phyloP scores from a whole-genome alignment of 2,113 vertebrate genomes.

The Sprattus sprattus region DNA sequence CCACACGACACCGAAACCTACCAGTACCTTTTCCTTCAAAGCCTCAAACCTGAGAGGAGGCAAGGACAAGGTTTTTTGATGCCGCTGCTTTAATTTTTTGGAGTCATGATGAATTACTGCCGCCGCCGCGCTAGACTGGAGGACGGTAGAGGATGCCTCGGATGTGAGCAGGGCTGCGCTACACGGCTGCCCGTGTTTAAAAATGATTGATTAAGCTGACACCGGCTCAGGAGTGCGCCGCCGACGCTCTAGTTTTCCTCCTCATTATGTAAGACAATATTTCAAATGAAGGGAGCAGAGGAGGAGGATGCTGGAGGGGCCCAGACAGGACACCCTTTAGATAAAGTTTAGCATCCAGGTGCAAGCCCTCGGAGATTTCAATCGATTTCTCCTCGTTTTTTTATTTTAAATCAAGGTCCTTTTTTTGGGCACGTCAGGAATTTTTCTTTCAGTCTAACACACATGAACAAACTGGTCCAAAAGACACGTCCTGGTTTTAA shows the following conservation, averaged over 20 bases:
- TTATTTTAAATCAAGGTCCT: background rate
- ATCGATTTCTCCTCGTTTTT: background rate
- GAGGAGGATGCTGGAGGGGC: conserved; percentile 72
- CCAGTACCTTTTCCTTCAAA: conserved; percentile 4
- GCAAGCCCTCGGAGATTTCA: background rate
- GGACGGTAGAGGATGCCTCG: conserved; percentile 66
- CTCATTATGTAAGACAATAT: conserved; percentile 76
- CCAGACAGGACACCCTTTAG: conserved; percentile 70
- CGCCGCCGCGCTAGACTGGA: conserved; percentile 69
- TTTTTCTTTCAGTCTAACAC: background rate
- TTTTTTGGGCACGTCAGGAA: background rate
- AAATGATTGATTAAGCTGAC: conserved; percentile 85
- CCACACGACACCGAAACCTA: background rate
- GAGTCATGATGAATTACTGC: conserved; percentile 77
- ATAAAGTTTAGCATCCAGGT: conserved; percentile 56
- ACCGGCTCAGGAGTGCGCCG: conserved; percentile 72
- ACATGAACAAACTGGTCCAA: background rate
- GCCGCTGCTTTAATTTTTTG: conserved; percentile 63
- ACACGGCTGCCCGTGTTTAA: conserved; percentile 75
- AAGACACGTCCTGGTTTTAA: conserved; percentile 4
- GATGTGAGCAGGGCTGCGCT: conserved; percentile 65
- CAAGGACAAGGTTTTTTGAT: conserved; percentile 71
- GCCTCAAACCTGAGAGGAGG: conserved; percentile 55
- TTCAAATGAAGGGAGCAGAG: conserved; percentile 72
- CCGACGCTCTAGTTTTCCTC: conserved; percentile 68